A percentile compares a stretch with the other conserved stretches of the same genome.
Evolutionary conservation across 1,140 invertebrate species (phyloP).

Genomic region (Mactra quadrangularis): DNA sequence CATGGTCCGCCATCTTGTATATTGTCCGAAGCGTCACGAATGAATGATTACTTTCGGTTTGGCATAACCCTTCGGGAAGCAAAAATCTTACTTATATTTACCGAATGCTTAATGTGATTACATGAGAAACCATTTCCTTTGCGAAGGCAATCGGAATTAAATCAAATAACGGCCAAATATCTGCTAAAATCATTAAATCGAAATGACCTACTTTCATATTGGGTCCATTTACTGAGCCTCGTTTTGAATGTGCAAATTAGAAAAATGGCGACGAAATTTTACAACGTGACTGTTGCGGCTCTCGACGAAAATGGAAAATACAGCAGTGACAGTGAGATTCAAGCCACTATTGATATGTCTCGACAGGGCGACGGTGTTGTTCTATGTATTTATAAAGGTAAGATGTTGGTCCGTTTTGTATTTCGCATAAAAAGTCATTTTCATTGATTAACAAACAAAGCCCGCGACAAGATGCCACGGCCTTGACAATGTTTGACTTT

Average conservation of each 20-base stretch:
- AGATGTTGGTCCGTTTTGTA: not conserved
- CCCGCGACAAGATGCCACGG: not conserved
- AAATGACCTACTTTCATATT: conserved; percentile 21
- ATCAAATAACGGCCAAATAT: no score
- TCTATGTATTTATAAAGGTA: conserved; percentile 75
- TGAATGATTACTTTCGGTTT: conserved; percentile 55
- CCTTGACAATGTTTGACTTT: no score
- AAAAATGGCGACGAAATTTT: conserved; percentile 82
- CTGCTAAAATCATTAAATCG: no score
- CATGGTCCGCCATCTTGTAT: conserved; percentile 69
- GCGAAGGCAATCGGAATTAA: no score
- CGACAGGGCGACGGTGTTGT: conserved; percentile 67
- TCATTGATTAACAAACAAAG: conserved; percentile 18
- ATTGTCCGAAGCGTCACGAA: conserved; percentile 3
- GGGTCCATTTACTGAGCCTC: conserved; percentile 48
- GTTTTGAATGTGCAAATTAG: conserved; percentile 43
- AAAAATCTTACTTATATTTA: no score
- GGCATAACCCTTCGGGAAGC: no score
- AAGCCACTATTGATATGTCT: conserved; percentile 67
- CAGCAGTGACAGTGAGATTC: conserved; percentile 63
- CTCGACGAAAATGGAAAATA: conserved; percentile 77
- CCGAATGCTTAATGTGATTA: no score
- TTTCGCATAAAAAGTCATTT: not conserved
- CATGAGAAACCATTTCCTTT: no score
- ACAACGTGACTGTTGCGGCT: conserved; percentile 80